Evolutionary conservation across 2,113 vertebrate genomes (phyloP).

Genomic region (Antechinus stuartii): DNA sequence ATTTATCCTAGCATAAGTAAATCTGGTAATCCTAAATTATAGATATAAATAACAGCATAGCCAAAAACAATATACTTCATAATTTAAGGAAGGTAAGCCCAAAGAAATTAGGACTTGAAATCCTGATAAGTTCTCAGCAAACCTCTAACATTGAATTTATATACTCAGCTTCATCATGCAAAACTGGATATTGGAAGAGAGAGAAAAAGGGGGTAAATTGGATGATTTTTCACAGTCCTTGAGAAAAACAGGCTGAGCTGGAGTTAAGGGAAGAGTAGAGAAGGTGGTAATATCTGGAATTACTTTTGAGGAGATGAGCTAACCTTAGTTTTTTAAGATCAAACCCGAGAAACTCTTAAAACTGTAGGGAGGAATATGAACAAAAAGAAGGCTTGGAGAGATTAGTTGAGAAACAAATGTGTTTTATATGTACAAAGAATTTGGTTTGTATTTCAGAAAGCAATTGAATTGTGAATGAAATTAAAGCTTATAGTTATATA

Average conservation of each 20-base stretch:
- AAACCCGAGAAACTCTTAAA: background rate
- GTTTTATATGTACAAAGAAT: conserved; percentile 11
- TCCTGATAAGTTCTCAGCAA: background rate
- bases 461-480: conserved; percentile 45
- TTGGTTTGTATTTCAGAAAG: conserved; percentile 30
- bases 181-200: background rate
- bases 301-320: conserved; percentile 7
- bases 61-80: background rate
- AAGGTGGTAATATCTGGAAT: conserved; percentile 12
- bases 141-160: background rate
- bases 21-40: background rate
- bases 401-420: background rate
- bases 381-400: background rate
- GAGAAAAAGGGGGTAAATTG: background rate
- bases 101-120: background rate
- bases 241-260: conserved; percentile 15
- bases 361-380: conserved; percentile 21
- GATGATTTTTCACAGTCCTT: conserved; percentile 1
- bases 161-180: background rate
- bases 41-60: background rate
- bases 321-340: background rate
- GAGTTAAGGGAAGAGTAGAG: background rate
- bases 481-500: background rate
- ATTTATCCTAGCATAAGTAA: background rate
- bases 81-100: background rate